Conservation (phyloP, 2,888 invertebrate species). For the Megamerina dolium region DNA sequence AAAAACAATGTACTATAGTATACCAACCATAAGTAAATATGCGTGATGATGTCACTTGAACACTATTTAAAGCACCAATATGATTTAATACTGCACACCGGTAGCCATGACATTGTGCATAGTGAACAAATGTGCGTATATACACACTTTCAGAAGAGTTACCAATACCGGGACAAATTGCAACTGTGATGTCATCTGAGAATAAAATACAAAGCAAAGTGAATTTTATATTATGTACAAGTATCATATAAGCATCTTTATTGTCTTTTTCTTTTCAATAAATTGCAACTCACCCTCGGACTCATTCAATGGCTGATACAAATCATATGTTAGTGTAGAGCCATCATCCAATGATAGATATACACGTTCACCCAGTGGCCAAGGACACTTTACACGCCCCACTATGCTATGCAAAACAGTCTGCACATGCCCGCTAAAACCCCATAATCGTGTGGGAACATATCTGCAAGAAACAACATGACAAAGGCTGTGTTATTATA, state of each 20-base stretch:
- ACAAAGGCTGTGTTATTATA: too few relatives aligned
- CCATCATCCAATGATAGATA: constrained; percentile 72
- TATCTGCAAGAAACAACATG: constrained; percentile 58
- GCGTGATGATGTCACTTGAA: constrained; percentile 78
- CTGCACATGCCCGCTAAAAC: constrained; percentile 92
- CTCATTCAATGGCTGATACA: constrained; percentile 75
- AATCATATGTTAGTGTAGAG: constrained; percentile 85
- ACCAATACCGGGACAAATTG: constrained; percentile 87
- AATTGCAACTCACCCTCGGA: constrained; percentile 58
- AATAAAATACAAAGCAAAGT: background rate
- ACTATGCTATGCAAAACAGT: constrained; percentile 86
- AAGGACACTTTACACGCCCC: constrained; percentile 80
- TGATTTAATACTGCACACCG: constrained; percentile 91
- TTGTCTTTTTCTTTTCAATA: background rate
- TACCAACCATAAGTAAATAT: constrained; percentile 87
- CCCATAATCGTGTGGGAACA: constrained; percentile 85
- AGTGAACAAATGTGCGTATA: constrained; percentile 86
- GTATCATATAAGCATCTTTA: background rate
- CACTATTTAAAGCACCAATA: constrained; percentile 77
- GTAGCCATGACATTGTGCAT: constrained; percentile 86
- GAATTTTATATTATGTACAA: background rate
- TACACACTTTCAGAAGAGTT: constrained; percentile 93
- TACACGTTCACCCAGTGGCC: constrained; percentile 79
- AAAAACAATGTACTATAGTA: background rate
- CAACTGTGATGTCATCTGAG: constrained; percentile 78